Percentiles rank a stretch among this genome's conserved stretches.
Evolutionary conservation across 2,888 invertebrate genomes (phyloP).

Genomic region (Podotricha telesiphe): DNA sequence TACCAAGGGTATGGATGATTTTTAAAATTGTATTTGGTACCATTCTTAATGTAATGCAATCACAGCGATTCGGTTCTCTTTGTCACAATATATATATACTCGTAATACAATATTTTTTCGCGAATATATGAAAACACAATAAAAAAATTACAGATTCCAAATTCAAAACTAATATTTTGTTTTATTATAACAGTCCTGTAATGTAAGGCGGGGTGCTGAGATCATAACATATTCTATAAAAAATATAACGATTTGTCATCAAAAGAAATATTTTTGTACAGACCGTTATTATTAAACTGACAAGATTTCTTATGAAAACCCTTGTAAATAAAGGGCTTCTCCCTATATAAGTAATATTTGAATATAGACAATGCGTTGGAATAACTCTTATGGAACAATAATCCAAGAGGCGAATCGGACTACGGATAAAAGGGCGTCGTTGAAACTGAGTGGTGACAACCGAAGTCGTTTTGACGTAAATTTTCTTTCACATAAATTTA

Average conservation of each 20-base stretch:
- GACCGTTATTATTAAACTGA: not conserved
- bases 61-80: too few species aligned
- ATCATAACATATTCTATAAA: not conserved
- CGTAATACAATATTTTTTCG: too few species aligned
- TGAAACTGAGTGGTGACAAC: constrained; percentile 18
- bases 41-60: too few species aligned
- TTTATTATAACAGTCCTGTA: too few species aligned
- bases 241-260: not conserved
- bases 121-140: too few species aligned
- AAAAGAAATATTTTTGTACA: not conserved
- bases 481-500: not conserved
- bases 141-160: too few species aligned
- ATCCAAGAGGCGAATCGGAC: constrained; percentile 35
- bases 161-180: too few species aligned
- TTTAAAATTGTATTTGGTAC: too few species aligned
- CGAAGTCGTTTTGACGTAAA: constrained; percentile 1
- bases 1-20: too few species aligned
- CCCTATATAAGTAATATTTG: constrained; percentile 6
- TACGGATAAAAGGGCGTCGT: constrained; percentile 34
- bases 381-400: constrained; percentile 32
- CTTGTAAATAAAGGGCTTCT: constrained; percentile 11
- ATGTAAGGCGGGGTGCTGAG: too few species aligned
- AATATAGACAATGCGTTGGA: constrained; percentile 19
- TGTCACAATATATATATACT: too few species aligned
- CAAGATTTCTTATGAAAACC: not conserved